Conservation (phyloP, 2,888 invertebrate species). For the Drosophila suboccidentalis region DNA sequence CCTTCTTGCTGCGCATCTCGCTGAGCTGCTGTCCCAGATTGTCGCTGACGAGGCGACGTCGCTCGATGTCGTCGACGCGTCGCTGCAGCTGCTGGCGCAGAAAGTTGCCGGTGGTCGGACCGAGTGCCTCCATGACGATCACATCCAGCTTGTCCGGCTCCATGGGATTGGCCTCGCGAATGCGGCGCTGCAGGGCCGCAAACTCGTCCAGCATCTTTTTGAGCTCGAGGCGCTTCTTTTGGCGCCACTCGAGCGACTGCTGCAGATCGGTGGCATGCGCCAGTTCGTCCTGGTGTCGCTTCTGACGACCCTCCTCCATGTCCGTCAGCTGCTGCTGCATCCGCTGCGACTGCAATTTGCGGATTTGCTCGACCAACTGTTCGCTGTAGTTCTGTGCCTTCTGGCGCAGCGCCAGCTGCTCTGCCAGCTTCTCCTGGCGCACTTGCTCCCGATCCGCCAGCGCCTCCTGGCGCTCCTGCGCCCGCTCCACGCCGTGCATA, state of each 20-base stretch:
- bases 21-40: conserved; percentile 40
- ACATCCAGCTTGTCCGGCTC: conserved; percentile 32
- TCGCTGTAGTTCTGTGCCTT: conserved; percentile 43
- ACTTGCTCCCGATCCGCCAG: conserved; percentile 19
- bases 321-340: conserved; percentile 3
- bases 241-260: conserved; percentile 15
- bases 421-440: conserved; percentile 40
- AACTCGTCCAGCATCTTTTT: conserved; percentile 16
- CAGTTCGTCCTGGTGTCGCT: conserved; percentile 43
- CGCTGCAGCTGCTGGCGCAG: conserved; percentile 19
- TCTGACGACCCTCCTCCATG: conserved; percentile 46
- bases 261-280: conserved; percentile 23
- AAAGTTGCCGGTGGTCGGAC: conserved; percentile 37
- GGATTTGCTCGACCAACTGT: conserved; percentile 53
- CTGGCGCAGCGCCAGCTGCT: conserved; percentile 18
- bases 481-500: conserved; percentile 1
- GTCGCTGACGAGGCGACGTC: conserved; percentile 38
- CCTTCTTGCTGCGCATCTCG: conserved; percentile 42
- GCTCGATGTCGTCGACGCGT: conserved; percentile 29
- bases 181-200: neutral
- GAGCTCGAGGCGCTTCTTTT: conserved; percentile 44
- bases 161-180: neutral
- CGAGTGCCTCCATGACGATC: conserved; percentile 57
- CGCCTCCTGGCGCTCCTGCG: conserved; percentile 31
- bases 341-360: conserved; percentile 25